phyloP scores from a whole-genome alignment of 2,888 invertebrate species.

The Rhingia campestris region DNA sequence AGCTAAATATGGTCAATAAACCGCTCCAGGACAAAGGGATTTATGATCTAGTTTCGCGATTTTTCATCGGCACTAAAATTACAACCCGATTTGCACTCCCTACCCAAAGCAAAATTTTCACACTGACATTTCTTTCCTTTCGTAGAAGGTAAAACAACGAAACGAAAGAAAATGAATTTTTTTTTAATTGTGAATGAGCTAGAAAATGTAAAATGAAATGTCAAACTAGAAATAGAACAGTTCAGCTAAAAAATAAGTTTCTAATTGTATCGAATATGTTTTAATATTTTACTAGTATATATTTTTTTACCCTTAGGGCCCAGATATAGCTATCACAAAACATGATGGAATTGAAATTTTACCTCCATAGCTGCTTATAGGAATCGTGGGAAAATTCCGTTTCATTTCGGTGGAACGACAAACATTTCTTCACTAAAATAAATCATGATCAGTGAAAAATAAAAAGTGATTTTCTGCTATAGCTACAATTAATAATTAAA shows the following conservation, averaged over 20 bases:
- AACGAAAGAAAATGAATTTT: conserved; percentile 6
- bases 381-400: too few relatives aligned
- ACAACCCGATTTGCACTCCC: conserved; percentile 9
- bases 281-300: too few relatives aligned
- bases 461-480: too few relatives aligned
- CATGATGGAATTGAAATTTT: too few relatives aligned
- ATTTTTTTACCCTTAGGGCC: too few relatives aligned
- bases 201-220: not conserved
- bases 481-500: too few relatives aligned
- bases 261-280: too few relatives aligned
- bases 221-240: not conserved
- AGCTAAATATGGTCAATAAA: conserved; percentile 22
- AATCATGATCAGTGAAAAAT: too few relatives aligned
- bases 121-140: conserved; percentile 45
- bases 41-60: conserved; percentile 16
- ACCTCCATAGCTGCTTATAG: too few relatives aligned
- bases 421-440: too few relatives aligned
- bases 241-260: not conserved
- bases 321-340: too few relatives aligned
- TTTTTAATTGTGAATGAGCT: conserved; percentile 54
- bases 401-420: too few relatives aligned
- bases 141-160: not conserved
- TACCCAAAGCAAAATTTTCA: conserved; percentile 18
- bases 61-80: conserved; percentile 15
- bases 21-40: conserved; percentile 44